Evolutionary conservation across 2,113 vertebrate genomes (phyloP), one percentile per base, ranked within the genome.

Genomic region (Bos javanicus): DNA sequence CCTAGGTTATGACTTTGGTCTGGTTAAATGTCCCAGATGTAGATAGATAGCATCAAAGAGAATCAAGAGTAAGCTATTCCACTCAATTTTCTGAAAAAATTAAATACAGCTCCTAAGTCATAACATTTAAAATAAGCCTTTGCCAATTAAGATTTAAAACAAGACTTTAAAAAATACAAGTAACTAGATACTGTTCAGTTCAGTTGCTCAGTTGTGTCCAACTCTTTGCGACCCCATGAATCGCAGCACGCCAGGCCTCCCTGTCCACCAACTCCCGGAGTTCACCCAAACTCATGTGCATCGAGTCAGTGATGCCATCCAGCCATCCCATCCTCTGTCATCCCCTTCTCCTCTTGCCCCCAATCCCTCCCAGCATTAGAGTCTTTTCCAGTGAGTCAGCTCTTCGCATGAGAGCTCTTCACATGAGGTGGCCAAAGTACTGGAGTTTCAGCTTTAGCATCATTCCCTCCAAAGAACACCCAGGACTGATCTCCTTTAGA

Each of bases 131-230:
- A 95, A 78, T 94, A 64, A 62, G 71, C 25, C 74, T 39, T 85
- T 91, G 26, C 46, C 84, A 84, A 50, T 83, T 94, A 67, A 85
- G 33, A 78, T 81, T 92, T 90, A 92, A 92, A 97, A 13, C n/a
- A 90, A 85, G 74, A 81, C 39, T 82, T 95, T 74, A 21, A n/a
- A 86, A 94, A 96, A 28, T 30, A 36, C 50, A 62, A 50, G 4
- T 86, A 46, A 56, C 7, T 83, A 23, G 14, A 11, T 89, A 64
- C 39, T 95, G 60, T 64, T 64, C 6, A 62, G 60, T 33, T 62
- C 60, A 64, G 30, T 33, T 15, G 33, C 60, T 64, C 30, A 64
- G 28, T 33, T 1, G 6, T 64, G 14, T 64, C 14, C 0, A 6
- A 64, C 60, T 33, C 60, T 62, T 16, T 64, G 60, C 14, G 14